phyloP scores from a whole-genome alignment of 2,888 invertebrate species.

The Hirtodrosophila histrioides region DNA sequence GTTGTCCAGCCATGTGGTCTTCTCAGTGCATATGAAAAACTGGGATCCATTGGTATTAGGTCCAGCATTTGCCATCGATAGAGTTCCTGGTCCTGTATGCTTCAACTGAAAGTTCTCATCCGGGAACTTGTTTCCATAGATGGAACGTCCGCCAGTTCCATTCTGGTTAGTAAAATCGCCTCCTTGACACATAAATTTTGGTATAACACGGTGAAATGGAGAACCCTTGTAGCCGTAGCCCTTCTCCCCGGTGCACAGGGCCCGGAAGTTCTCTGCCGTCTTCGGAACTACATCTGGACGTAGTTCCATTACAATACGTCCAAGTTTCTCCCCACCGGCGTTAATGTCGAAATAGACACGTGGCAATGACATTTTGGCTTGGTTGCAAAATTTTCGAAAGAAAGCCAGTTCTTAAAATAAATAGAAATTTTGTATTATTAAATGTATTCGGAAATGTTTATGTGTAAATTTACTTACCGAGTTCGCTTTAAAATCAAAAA shows the following conservation, averaged over 20 bases:
- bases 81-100: conserved; percentile 94
- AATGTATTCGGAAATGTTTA: not conserved
- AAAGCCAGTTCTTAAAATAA: conserved; percentile 35
- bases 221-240: conserved; percentile 96
- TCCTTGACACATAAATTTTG: conserved; percentile 98
- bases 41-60: conserved; percentile 98
- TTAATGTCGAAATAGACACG: conserved; percentile 58
- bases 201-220: conserved; percentile 97
- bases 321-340: conserved; percentile 41
- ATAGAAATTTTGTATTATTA: not conserved
- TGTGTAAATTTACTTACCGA: conserved; percentile 15
- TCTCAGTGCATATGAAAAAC: conserved; percentile 96
- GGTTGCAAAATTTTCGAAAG: conserved; percentile 11
- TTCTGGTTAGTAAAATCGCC: conserved; percentile 97
- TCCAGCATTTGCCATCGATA: conserved; percentile 98
- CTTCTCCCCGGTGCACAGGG: conserved; percentile 97
- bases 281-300: conserved; percentile 95
- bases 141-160: conserved; percentile 97
- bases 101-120: conserved; percentile 98
- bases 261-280: conserved; percentile 98
- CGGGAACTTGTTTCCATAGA: conserved; percentile 96
- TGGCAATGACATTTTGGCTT: conserved; percentile 40
- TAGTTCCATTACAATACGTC: conserved; percentile 86
- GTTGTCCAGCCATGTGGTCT: conserved; percentile 90
- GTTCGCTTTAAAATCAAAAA: not conserved